These are phyloP conservation scores for Gobio gobio DNA, from an alignment of 2,113 vertebrate genomes.

Conservation along the genomic window DNA sequence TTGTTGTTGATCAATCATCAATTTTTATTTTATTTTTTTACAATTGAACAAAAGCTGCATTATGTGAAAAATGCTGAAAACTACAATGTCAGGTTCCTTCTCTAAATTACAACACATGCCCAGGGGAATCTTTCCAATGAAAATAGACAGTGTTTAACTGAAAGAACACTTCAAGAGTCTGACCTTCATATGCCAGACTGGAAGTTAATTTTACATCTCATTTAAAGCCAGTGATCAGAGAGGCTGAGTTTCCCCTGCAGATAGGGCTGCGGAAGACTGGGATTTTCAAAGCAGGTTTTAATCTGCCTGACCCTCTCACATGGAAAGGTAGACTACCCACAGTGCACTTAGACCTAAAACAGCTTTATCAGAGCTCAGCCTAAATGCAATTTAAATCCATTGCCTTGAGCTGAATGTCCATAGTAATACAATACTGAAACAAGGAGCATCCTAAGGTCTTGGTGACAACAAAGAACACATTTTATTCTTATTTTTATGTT, in stretches of 20 bases:
- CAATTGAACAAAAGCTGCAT: neutral
- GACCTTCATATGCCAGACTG: conserved; percentile 68
- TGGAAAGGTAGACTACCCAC: conserved; percentile 71
- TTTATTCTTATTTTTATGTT: neutral
- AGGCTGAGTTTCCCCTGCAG: conserved; percentile 63
- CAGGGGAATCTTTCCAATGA: conserved; percentile 22
- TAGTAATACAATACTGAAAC: conserved; percentile 28
- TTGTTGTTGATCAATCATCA: neutral
- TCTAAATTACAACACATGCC: conserved; percentile 30
- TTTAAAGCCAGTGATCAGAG: conserved; percentile 69
- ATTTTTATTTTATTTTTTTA: no score
- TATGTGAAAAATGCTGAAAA: conserved; percentile 34
- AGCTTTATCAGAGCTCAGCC: conserved; percentile 6
- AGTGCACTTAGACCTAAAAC: conserved; percentile 57
- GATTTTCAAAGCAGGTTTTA: conserved; percentile 73
- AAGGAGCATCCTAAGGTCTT: neutral
- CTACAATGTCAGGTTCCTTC: conserved; percentile 26
- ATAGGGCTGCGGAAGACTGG: conserved; percentile 70
- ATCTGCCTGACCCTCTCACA: conserved; percentile 76
- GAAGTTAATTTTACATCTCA: conserved; percentile 77
- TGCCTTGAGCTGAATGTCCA: conserved; percentile 14
- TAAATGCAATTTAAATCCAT: conserved; percentile 26
- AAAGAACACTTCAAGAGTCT: conserved; percentile 47
- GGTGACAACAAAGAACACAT: neutral
- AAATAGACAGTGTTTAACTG: conserved; percentile 49